These are phyloP conservation scores for Mionectes olivaceus DNA, from an alignment of 2,797 vertebrate genomes.

Conservation along the genomic window DNA sequence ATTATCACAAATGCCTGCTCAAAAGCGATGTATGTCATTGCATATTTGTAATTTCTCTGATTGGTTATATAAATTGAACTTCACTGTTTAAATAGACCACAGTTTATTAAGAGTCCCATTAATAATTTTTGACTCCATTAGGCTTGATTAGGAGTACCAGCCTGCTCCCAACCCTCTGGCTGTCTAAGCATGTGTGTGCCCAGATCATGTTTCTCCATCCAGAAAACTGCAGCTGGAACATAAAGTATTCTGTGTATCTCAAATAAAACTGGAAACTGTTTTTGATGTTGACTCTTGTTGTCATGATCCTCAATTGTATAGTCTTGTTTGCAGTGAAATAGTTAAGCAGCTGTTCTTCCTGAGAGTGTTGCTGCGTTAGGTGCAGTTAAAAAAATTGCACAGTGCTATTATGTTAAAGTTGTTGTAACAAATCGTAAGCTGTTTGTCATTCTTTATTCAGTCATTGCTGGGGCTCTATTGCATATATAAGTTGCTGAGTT, in stretches of 20 bases:
- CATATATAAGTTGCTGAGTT: constrained; percentile 7
- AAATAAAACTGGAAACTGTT: not conserved
- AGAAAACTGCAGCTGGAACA: not conserved
- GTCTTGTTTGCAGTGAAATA: not conserved
- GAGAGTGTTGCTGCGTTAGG: not conserved
- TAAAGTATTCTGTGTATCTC: not conserved
- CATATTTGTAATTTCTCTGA: not conserved
- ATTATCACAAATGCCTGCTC: not conserved
- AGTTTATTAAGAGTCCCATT: not conserved
- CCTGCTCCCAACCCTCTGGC: not conserved
- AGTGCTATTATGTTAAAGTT: constrained; percentile 33
- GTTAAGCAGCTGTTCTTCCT: not conserved
- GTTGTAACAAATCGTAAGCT: constrained; percentile 19
- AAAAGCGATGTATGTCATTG: not conserved
- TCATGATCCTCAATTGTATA: not conserved
- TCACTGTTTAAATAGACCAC: not conserved
- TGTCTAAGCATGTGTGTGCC: not conserved
- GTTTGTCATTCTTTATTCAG: constrained; percentile 26
- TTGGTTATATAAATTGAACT: not conserved
- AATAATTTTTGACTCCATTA: not conserved
- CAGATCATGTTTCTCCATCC: not conserved
- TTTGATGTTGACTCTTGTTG: not conserved
- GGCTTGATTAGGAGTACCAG: not conserved
- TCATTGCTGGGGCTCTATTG: constrained; percentile 1
- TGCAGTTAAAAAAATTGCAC: not conserved